These are phyloP conservation scores for Natator depressus DNA, from an alignment of 2,113 vertebrate genomes.

Conservation along the genomic window DNA sequence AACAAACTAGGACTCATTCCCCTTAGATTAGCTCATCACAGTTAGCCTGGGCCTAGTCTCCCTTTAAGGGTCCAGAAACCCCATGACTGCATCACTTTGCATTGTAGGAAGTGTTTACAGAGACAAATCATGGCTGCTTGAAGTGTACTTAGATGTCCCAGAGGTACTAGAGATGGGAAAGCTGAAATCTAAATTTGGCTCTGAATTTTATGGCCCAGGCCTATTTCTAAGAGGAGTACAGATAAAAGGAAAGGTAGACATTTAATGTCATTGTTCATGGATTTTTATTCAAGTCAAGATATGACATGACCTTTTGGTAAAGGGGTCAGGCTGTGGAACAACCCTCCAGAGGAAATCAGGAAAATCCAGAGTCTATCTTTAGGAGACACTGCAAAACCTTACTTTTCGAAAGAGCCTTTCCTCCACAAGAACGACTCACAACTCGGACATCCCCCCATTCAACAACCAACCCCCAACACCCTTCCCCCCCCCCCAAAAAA, in stretches of 20 bases:
- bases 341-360: not conserved
- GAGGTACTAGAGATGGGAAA: not conserved
- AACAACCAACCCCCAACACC: not conserved
- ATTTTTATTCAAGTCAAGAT: not conserved
- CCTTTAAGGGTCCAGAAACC: not conserved
- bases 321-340: not conserved
- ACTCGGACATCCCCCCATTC: not conserved
- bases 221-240: not conserved
- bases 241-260: not conserved
- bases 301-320: not conserved
- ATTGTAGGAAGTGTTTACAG: not conserved
- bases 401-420: not conserved
- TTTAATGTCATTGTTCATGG: not conserved
- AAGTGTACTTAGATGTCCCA: not conserved
- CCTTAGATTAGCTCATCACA: not conserved
- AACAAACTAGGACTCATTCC: not conserved
- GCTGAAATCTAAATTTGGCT: not conserved
- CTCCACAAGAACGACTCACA: not conserved
- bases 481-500: not conserved
- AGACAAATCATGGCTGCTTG: fast-evolving
- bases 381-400: not conserved
- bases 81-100: not conserved
- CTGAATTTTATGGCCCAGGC: not conserved
- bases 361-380: not conserved
- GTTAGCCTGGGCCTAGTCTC: not conserved